Evolutionary conservation across 2,113 vertebrate genomes (phyloP), one percentile per base, ranked within the genome.

Genomic region (Hyperopisus bebe): DNA sequence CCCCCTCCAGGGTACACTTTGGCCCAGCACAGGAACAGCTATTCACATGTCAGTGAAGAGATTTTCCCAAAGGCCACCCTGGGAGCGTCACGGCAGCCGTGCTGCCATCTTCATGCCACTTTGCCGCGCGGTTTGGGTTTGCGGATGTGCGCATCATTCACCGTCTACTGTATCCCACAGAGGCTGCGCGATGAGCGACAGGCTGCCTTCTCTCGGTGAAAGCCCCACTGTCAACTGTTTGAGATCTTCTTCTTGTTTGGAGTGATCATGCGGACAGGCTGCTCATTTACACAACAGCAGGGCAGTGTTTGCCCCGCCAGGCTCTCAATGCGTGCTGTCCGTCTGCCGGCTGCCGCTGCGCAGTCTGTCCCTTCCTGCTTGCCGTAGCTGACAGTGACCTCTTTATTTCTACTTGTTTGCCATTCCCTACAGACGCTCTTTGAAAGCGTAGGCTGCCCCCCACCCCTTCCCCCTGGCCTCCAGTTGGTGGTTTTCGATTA

Each of bases 401-500:
- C 83, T 86, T 77, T 86, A 53, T 87, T 74, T 70, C 66, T 74
- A 47, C 89, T 47, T 46, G 86, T 87, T 70, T 48, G 89, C 55
- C 17, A 39, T 74, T 88, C 86, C 86, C 89, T 31, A 39, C 62
- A 88, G 86, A 88, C 62, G n/a, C 48, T 50, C 86, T 46, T 48
- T 86, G 86, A 88, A 90, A 88, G 89, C 86, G 15, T 31, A 87
- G 47, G 27, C 46, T 80, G 46, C 44, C 85, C 66, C 85, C 53
- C 53, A 21, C 53, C 19, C 51, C 46, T 31, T 31, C 62, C 80
- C 84, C 55, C 89, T 53, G 31, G 62, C 62, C 58, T 70, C 46
- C 58, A 66, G 66, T 90, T 90, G 83, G 84, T 80, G 55, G 27
- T 74, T 70, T 90, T 90, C 62, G 84, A 90, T 90, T 90, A 88